A percentile compares a stretch with the other conserved stretches of the same genome.
These are phyloP conservation scores for Neostethus bicornis DNA, from an alignment of 2,797 vertebrate genomes.

Conservation along the genomic window DNA sequence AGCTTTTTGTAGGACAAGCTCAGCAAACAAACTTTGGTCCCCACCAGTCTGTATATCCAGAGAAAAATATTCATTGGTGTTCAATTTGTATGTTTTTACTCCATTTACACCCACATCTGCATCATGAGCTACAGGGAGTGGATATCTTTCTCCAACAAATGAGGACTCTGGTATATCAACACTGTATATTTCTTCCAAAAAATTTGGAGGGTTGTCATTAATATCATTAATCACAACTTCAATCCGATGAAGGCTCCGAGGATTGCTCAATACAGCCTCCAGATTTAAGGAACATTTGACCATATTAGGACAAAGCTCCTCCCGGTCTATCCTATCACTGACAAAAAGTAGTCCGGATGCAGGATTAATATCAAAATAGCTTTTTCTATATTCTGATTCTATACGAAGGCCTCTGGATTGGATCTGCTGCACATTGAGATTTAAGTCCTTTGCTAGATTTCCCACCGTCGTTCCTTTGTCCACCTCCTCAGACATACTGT, in stretches of 20 bases:
- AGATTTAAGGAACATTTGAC: constrained; percentile 71
- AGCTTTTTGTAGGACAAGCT: constrained; percentile 76
- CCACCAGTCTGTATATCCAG: constrained; percentile 65
- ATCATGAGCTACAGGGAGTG: constrained; percentile 65
- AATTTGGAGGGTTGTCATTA: constrained; percentile 70
- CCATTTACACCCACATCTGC: constrained; percentile 68
- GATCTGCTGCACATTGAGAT: constrained; percentile 66
- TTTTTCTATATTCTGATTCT: constrained; percentile 48
- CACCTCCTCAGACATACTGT: constrained; percentile 73
- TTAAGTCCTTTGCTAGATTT: constrained; percentile 78
- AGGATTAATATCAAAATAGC: constrained; percentile 72
- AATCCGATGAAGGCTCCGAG: constrained; percentile 68
- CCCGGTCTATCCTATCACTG: constrained; percentile 75
- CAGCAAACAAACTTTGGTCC: constrained; percentile 68
- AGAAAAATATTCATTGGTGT: constrained; percentile 70
- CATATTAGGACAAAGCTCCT: constrained; percentile 73
- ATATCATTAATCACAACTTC: constrained; percentile 68
- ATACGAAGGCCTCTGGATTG: constrained; percentile 56
- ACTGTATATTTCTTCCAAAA: constrained; percentile 29
- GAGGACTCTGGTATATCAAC: constrained; percentile 50
- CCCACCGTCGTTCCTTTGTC: constrained; percentile 71
- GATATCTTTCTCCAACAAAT: constrained; percentile 67
- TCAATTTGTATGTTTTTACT: constrained; percentile 73
- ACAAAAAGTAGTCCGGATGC: constrained; percentile 72
- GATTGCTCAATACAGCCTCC: constrained; percentile 66